phyloP scores from a whole-genome alignment of 2,888 invertebrate genomes.

The Cantharis lateralis region DNA sequence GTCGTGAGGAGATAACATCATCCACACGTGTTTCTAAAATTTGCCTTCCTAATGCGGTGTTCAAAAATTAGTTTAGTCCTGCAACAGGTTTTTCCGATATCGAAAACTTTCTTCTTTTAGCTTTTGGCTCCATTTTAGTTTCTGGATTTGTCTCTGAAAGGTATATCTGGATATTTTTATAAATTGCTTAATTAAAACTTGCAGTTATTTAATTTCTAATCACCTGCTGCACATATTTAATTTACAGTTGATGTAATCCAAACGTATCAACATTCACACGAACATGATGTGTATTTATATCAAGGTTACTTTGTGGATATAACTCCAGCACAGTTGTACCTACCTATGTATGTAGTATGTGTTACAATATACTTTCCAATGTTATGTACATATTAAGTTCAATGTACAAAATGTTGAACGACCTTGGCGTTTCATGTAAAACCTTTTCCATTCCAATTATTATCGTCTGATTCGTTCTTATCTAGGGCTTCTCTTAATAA shows the following conservation, averaged over 20 bases:
- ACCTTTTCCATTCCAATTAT: constrained; percentile 14
- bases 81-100: neutral
- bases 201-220: neutral
- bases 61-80: neutral
- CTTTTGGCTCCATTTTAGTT: neutral
- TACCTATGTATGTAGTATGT: constrained; percentile 2
- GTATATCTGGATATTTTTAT: neutral
- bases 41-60: neutral
- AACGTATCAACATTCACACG: constrained; percentile 18
- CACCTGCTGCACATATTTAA: neutral
- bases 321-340: constrained; percentile 10
- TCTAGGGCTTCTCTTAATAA: constrained; percentile 1
- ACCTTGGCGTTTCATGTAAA: constrained; percentile 16
- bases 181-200: neutral
- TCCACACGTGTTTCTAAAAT: neutral
- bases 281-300: constrained; percentile 18
- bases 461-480: constrained; percentile 1
- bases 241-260: constrained; percentile 7
- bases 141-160: neutral
- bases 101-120: neutral
- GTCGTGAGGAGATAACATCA: neutral
- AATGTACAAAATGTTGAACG: constrained; percentile 23
- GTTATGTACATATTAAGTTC: constrained; percentile 21
- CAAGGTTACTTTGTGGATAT: constrained; percentile 22
- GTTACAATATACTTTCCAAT: constrained; percentile 23